Percentiles rank a stretch among this genome's conserved stretches.
These are phyloP conservation scores for Trissolcus japonicus DNA, from an alignment of 2,888 invertebrate genomes.

Conservation along the genomic window DNA sequence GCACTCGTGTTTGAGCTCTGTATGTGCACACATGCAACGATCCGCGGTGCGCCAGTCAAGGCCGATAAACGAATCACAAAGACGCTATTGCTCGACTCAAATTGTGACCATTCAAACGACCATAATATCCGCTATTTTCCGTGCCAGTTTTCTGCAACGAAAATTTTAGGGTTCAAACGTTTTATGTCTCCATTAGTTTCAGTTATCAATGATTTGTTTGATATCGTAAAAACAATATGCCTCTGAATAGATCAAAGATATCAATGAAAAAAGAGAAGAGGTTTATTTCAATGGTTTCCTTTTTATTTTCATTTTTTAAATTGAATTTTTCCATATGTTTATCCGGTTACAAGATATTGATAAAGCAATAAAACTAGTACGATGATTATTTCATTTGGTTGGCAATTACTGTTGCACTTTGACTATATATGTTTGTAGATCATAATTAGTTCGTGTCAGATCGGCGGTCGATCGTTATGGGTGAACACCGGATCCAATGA, in stretches of 20 bases:
- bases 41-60: conserved; percentile 54
- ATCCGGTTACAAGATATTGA: too few species aligned
- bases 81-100: conserved; percentile 47
- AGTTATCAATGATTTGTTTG: conserved; percentile 3
- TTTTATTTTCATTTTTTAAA: too few species aligned
- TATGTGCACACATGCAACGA: conserved; percentile 30
- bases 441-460: conserved; percentile 42
- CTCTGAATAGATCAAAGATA: too few species aligned
- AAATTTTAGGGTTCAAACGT: conserved; percentile 1
- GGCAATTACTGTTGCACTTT: too few species aligned
- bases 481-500: conserved; percentile 37
- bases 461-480: conserved; percentile 41
- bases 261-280: too few species aligned
- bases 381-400: too few species aligned
- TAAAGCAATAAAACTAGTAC: too few species aligned
- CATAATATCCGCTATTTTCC: conserved; percentile 28
- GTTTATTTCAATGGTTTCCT: too few species aligned
- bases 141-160: not conserved
- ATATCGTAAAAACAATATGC: too few species aligned
- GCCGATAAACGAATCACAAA: conserved; percentile 66
- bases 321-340: too few species aligned
- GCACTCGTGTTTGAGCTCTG: conserved; percentile 9
- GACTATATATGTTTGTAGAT: conserved; percentile 38
- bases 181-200: not conserved
- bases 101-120: conserved; percentile 49